phyloP scores from a whole-genome alignment of 1,140 invertebrate species.

The Plutomurus gul region DNA sequence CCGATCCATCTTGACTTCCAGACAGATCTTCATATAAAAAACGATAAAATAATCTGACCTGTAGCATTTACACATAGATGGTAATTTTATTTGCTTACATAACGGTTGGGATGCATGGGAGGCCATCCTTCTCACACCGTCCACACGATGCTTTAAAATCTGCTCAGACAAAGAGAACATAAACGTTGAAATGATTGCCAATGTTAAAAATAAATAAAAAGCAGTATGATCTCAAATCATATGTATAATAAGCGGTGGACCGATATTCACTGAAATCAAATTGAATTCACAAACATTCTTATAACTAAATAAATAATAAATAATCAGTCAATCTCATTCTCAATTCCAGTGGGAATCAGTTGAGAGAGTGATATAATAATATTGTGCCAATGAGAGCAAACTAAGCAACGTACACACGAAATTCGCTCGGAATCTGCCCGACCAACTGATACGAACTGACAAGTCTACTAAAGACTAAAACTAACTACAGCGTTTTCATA shows the following conservation, averaged over 20 bases:
- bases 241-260: slow-evolving; percentile 1
- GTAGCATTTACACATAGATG: background rate
- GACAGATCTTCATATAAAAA: slow-evolving; percentile 74
- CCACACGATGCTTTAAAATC: slow-evolving; percentile 69
- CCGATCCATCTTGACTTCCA: slow-evolving; percentile 95
- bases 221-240: background rate
- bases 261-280: background rate
- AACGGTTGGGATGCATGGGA: slow-evolving; percentile 92
- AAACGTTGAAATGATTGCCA: background rate
- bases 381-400: too few species aligned
- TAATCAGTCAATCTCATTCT: too few species aligned
- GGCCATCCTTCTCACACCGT: slow-evolving; percentile 92
- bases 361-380: too few species aligned
- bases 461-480: too few species aligned
- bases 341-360: too few species aligned
- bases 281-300: background rate
- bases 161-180: slow-evolving; percentile 52
- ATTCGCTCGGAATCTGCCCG: too few species aligned
- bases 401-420: too few species aligned
- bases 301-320: too few species aligned
- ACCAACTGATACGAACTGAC: too few species aligned
- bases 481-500: too few species aligned
- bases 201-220: background rate
- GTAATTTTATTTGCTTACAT: slow-evolving; percentile 71
- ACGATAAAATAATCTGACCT: background rate